These are phyloP conservation scores for Acanthosepion esculentum DNA, from an alignment of 2,888 invertebrate genomes.

Conservation along the genomic window DNA sequence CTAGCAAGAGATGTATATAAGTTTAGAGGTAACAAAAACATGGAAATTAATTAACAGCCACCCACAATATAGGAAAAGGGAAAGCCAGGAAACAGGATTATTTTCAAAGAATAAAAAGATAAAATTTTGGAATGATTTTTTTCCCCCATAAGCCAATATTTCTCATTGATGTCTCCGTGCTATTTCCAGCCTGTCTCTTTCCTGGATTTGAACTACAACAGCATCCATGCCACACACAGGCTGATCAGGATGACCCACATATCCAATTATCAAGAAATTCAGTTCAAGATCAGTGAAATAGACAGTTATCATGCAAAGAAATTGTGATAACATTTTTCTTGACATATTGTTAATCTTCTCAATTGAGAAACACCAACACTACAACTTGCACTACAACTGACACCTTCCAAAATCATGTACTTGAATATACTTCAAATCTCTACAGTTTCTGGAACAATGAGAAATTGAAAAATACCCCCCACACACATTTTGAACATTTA, in stretches of 20 bases:
- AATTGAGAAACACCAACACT: background rate
- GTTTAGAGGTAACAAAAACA: background rate
- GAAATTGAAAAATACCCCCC: too few species aligned
- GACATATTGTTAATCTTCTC: background rate
- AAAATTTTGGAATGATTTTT: conserved; percentile 33
- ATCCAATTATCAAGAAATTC: background rate
- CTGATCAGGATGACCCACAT: background rate
- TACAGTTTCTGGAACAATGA: too few species aligned
- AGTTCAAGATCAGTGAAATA: background rate
- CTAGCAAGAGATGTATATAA: background rate
- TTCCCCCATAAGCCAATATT: background rate
- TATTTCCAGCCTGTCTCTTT: background rate
- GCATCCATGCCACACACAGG: background rate
- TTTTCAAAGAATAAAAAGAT: background rate
- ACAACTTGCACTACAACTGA: background rate
- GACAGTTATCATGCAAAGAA: background rate
- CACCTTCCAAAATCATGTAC: background rate
- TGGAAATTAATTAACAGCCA: background rate
- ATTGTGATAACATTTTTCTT: background rate
- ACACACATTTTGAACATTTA: too few species aligned
- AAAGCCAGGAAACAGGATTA: background rate
- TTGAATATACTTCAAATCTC: too few species aligned
- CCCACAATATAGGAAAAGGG: background rate
- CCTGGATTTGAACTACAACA: background rate
- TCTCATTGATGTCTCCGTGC: conserved; percentile 33